Evolutionary conservation across 2,888 invertebrate genomes (phyloP).

Genomic region (Brachynemurus nebulosus): DNA sequence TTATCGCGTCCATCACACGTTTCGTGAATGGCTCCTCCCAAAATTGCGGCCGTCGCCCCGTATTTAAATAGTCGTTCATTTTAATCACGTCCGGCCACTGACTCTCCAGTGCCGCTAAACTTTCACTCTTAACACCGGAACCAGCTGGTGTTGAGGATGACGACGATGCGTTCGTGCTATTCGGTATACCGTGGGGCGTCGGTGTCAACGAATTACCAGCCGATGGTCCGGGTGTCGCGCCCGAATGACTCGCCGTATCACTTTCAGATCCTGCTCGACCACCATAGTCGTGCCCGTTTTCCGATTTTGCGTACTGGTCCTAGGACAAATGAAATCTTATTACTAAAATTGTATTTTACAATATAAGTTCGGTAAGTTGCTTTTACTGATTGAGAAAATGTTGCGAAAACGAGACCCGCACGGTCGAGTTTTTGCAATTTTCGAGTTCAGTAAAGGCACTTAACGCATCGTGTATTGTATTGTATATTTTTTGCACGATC

Average conservation of each 20-base stretch:
- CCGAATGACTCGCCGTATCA: constrained; percentile 5
- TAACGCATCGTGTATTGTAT: too few species aligned
- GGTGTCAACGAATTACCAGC: background rate
- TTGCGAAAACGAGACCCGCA: too few species aligned
- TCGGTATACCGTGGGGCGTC: background rate
- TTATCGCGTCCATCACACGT: constrained; percentile 77
- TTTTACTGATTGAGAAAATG: too few species aligned
- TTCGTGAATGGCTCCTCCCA: constrained; percentile 88
- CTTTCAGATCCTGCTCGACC: background rate
- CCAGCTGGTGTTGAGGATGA: constrained; percentile 15
- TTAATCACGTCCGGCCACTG: constrained; percentile 59
- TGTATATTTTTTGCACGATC: too few species aligned
- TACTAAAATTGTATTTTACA: too few species aligned
- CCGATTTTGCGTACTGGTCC: constrained; percentile 7
- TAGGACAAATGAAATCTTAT: constrained; percentile 13
- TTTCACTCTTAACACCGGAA: constrained; percentile 22
- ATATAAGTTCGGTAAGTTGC: too few species aligned
- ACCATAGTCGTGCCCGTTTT: constrained; percentile 5
- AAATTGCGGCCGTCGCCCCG: constrained; percentile 77
- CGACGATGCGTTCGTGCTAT: constrained; percentile 8
- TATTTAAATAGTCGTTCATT: constrained; percentile 74
- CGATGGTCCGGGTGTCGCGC: constrained; percentile 7
- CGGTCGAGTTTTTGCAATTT: too few species aligned
- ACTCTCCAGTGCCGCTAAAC: constrained; percentile 28
- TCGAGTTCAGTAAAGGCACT: too few species aligned